Conservation (phyloP, 2,113 vertebrate genomes). For the Chrysemys picta region DNA sequence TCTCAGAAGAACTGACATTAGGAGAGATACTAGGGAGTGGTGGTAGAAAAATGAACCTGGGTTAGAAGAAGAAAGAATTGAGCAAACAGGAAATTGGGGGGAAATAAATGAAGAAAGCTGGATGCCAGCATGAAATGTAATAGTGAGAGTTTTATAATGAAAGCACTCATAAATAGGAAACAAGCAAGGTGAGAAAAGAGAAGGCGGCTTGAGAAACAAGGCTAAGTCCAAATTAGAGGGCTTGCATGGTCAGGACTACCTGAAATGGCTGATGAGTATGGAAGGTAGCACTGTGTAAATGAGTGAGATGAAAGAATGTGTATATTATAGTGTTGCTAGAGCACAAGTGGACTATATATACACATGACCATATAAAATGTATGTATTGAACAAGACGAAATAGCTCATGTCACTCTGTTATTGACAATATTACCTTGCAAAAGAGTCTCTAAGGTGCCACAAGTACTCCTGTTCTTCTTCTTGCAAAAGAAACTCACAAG, state of each 20-base stretch:
- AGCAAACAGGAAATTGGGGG: neutral
- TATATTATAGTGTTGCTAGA: accelerated
- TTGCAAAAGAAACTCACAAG: accelerated
- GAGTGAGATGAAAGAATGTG: neutral
- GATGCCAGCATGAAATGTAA: neutral
- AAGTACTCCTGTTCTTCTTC: no score
- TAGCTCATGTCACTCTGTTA: neutral
- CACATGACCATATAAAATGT: accelerated
- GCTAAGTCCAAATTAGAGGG: neutral
- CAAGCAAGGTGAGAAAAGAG: neutral
- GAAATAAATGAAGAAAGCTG: neutral
- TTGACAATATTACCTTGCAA: neutral
- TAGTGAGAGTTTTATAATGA: neutral
- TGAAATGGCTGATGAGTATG: neutral
- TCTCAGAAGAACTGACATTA: neutral
- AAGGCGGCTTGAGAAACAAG: neutral
- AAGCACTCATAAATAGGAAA: neutral
- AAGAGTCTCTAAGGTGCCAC: no score
- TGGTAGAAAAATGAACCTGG: neutral
- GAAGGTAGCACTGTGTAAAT: neutral
- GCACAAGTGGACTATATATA: neutral
- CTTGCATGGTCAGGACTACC: neutral
- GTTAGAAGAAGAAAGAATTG: neutral
- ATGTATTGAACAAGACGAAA: no score
- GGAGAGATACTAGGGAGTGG: neutral